Evolutionary conservation across 2,888 invertebrate species (phyloP), one percentile per base, ranked within the genome.

Genomic region (Mechanitis mazaeus): DNA sequence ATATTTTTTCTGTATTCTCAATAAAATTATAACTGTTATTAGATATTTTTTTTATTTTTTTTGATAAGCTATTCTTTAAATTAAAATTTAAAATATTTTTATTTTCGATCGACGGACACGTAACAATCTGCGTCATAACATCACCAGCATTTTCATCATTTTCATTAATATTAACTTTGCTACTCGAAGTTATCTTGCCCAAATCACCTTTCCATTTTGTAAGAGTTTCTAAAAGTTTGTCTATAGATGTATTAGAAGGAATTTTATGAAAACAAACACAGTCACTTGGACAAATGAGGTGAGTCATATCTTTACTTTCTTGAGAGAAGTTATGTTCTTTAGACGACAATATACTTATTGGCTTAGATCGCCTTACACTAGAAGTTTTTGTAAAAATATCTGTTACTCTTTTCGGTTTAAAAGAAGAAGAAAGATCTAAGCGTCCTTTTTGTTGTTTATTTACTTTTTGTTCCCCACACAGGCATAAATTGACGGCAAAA

Each of bases 171-270:
- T 28, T 57, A 59, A 68, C 63, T 55, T 62, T 59, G 55, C 65
- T 64, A 31, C 31, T 31, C 11, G 31, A 50, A 28, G 31, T 31
- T 31, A 50, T 50, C 9, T 50, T 50, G 28, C 50, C 50, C 12
- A 67, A 58, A 33, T 65, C 63, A 12, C 60, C 65, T 54, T 69
- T 70, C 64, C 66, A 68, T 45, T 65, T 70, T 62, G 59, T 62
- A 58, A 87, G 77, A 12, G 72, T 79, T 59, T 79, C 73, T 55
- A 89, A 72, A 58, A 88, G 73, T 63, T 78, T 77, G 67, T 88
- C 81, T 64, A 89, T 77, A 3, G 89, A 89, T 47, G 79, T 78
- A 61, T 75, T 83, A 55, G 89, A 89, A 45, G 88, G 88, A 4
- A 73, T 63, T 74, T 82, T 86, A 70, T 83, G 76, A 65, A 88